Evolutionary conservation across 2,888 invertebrate species (phyloP).

Genomic region (Odontothrips loti): DNA sequence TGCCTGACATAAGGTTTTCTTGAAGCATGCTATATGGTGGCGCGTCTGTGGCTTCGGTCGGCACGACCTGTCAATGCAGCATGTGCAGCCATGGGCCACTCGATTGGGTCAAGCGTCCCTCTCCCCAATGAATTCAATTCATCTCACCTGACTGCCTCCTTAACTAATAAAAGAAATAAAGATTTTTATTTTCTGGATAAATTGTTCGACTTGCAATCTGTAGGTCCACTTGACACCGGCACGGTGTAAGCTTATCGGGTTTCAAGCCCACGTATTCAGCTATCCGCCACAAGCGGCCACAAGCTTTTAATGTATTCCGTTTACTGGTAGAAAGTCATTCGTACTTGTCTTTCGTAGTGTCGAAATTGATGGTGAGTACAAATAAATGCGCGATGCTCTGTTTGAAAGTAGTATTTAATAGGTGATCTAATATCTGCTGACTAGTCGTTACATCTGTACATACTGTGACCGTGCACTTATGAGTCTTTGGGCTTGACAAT

Average conservation of each 20-base stretch:
- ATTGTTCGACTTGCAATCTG: not conserved
- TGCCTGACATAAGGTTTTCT: not conserved
- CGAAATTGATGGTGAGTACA: too few relatives aligned
- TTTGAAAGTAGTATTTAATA: slow-evolving; percentile 21
- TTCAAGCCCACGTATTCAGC: too few relatives aligned
- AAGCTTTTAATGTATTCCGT: too few relatives aligned
- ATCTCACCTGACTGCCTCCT: not conserved
- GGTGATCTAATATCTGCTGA: slow-evolving; percentile 19
- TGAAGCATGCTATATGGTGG: not conserved
- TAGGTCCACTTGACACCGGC: not conserved
- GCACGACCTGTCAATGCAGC: not conserved
- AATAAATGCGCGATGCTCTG: not conserved
- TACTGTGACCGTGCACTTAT: slow-evolving; percentile 17
- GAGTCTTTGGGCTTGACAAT: not conserved
- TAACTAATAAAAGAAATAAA: slow-evolving; percentile 5
- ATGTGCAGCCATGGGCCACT: not conserved
- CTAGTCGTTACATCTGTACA: slow-evolving; percentile 22
- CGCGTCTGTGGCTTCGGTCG: too few relatives aligned
- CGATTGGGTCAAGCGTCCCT: too few relatives aligned
- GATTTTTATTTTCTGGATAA: too few relatives aligned
- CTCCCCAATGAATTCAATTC: not conserved
- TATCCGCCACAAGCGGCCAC: too few relatives aligned
- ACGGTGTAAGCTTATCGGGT: too few relatives aligned
- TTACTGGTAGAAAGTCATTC: too few relatives aligned
- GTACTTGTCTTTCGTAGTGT: too few relatives aligned